Evolutionary conservation across 2,113 vertebrate genomes (phyloP), one percentile per base, ranked within the genome.

Genomic region (Oplegnathus fasciatus): DNA sequence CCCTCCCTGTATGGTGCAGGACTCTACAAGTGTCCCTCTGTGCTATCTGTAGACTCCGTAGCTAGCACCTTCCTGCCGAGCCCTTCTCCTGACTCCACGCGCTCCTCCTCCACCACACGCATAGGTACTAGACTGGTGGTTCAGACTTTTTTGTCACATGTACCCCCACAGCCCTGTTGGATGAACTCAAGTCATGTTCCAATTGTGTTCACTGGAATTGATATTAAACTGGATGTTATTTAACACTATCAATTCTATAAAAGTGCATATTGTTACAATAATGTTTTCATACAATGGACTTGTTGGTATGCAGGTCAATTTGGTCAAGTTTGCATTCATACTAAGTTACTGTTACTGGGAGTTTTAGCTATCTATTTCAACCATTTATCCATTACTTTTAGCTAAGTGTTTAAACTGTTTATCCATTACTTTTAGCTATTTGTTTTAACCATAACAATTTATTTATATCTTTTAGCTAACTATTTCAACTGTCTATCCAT

Each of bases 31-130:
- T 91, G 93, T 34, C 82, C 88, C 50, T 96, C 94, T 9, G 88
- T 86, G 42, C 46, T 90, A 11, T 96, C 96, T 3, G 52, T 92
- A 5, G 87, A 90, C 62, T 95, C 94, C 0, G 86, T 93, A 65
- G 94, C 93, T 75, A 96, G 95, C 86, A 96, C 94, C 66, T 92
- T 94, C 74, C 88, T 95, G 58, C 93, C 95, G 0, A 94, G 94
- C 75, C 93, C 93, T 34, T 93, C 93, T 46, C 91, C 93, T 0
- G 92, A 93, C 48, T 93, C 93, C 37, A 81, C 89, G 0, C 84
- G 83, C 66, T 94, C 92, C 26, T 69, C 87, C 34, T 96, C 95
- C 73, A 85, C 90, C 44, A 96, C 96, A 26, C 94, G 95, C 52
- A 95, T 96, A 44, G 96, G 96, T 96, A 93, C 76, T 22, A 44